Evolutionary conservation across 1,140 invertebrate species (phyloP).

Genomic region (Palaemon carinicauda): DNA sequence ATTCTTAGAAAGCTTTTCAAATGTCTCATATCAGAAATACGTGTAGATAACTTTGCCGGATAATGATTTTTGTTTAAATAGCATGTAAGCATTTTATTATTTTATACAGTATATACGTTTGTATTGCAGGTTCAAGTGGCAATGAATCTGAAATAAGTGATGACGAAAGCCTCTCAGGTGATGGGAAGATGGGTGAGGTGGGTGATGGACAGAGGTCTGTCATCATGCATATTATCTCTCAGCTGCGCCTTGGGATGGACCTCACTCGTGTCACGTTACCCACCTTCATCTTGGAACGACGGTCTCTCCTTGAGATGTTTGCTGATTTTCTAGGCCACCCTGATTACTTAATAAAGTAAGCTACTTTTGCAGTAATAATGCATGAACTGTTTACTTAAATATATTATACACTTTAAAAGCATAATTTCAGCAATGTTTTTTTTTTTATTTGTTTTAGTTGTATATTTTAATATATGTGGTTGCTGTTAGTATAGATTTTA

Average conservation of each 20-base stretch:
- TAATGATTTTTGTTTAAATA: neutral
- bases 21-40: too few relatives aligned
- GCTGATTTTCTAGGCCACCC: conserved; percentile 99
- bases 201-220: conserved; percentile 69
- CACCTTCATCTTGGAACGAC: conserved; percentile 87
- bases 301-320: conserved; percentile 97
- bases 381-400: neutral
- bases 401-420: neutral
- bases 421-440: too few relatives aligned
- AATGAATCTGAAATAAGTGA: conserved; percentile 65
- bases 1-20: too few relatives aligned
- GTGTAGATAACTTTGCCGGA: too few relatives aligned
- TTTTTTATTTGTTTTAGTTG: too few relatives aligned
- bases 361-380: neutral
- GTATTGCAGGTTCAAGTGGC: conserved; percentile 13
- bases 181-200: conserved; percentile 60
- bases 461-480: too few relatives aligned
- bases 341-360: conserved; percentile 85
- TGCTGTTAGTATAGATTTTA: too few relatives aligned
- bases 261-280: conserved; percentile 94
- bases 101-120: neutral
- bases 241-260: conserved; percentile 93
- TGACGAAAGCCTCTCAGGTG: conserved; percentile 63
- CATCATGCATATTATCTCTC: conserved; percentile 66
- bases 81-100: too few relatives aligned